Base-by-base conservation (phyloP, 2,888 invertebrate species). In the Ennomos erosarius region DNA sequence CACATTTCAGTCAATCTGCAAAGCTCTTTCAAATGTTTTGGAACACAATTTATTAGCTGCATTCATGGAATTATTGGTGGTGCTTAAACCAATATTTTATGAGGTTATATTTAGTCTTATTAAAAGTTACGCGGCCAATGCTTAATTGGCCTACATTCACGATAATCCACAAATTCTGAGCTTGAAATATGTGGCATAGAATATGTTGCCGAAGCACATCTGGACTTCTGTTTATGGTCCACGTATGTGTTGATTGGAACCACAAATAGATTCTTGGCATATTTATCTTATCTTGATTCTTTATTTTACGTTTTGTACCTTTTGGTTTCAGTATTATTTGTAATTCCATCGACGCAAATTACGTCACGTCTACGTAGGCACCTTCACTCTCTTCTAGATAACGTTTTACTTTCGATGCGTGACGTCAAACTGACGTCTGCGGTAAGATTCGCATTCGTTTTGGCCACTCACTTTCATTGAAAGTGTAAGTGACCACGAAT, bases 401-500 rank as follows among this genome's bases (percentile, higher is more conserved):
- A 46, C 50, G 51, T 49, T 59, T 64, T 48, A 55, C 62, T 60
- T 60, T 58, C 55, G 12, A 56, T 37, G 9, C 13, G 11, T 55
- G 59, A 50, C 69, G 66, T 68, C 51, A 55, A 59, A 49, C 55
- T 26, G 40, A 62, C 58, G 49, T 52, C 3, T 53, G 50, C 6
- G 38, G 36, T 59, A 10, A 59, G 73, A 60, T 52, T 59, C 56
- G 59, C 56, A 71, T 68, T 78, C 71, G 75, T 78, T 81, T 79
- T 85, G 74, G 52, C 62, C 65, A 75, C 68, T 82, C 78, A 78
- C 81, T 83, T 82, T 82, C 78, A 54, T 69, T 62, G 79, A 83
- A 76, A 87, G 81, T 81, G 81, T 64, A 79, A 87, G 84, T 84
- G 81, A 69, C 70, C 76, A 49, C 76, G 81, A 87, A 81, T 83